Base-by-base conservation (phyloP, 2,113 vertebrate species). In the Prunella himalayana region DNA sequence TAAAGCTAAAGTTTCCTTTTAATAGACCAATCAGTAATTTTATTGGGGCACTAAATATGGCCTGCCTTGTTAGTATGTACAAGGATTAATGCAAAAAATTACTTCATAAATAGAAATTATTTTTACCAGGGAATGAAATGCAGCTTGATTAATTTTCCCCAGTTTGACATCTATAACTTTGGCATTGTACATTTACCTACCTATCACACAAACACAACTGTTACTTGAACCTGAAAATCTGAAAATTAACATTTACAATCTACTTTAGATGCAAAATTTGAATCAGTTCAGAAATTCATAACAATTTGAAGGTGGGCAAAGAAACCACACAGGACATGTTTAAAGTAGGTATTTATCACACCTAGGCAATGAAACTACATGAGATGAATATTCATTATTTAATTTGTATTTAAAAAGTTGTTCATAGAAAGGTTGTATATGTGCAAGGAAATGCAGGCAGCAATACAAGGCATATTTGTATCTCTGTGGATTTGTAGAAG, bases 21-120 rank as follows among this genome's bases (percentile, higher is more conserved):
- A 96, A 93, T 65, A 87, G 54, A 42, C 15, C 44, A 71, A 95
- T 75, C 71, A 94, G 60, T 88, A 92, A 82, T 72, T 97, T 88
- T 93, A 96, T 37, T 93, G 88, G 76, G 91, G 78, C 77, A 87
- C 47, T 94, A 93, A 92, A 97, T 84, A 94, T 56, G 92, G 88
- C 51, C 81, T 92, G n/a, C 33, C 71, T 89, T 85, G 57, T n/a
- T 88, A 39, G 31, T 8, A 75, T 44, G 33, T 76, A 69, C 65
- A 88, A 91, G n/a, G 71, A 83, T 53, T 73, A 76, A 81, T 31
- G 47, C 2, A 73, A 50, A 92, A 95, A 73, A 79, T 82, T 84
- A 87, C 73, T 92, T 90, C 60, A 78, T 27, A 91, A 94, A 70
- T 14, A 94, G 15, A 93, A 95, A 94, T 23, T 23, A 13, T 83